Conservation (phyloP, 2,888 invertebrate genomes). For the Pheosia gnoma region DNA sequence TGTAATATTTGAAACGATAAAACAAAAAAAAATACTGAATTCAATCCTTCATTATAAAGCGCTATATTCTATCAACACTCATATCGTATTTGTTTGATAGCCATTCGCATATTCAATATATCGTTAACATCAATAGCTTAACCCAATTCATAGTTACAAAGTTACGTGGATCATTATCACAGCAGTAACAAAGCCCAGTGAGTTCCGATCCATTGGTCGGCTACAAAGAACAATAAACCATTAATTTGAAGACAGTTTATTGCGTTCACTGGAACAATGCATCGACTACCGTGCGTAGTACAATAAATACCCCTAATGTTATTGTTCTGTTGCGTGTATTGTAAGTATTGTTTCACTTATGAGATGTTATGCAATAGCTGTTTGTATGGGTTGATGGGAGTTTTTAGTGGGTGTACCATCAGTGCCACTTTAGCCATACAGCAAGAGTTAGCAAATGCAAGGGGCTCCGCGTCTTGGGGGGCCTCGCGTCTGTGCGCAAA, state of each 20-base stretch:
- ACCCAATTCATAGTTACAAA: slow-evolving; percentile 30
- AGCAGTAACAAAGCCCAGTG: slow-evolving; percentile 53
- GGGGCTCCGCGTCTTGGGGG: no score
- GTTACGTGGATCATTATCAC: slow-evolving; percentile 49
- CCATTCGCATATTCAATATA: slow-evolving; percentile 15
- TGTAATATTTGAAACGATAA: no score
- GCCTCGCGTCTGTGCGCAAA: no score
- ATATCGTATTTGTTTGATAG: neutral
- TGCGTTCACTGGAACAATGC: slow-evolving; percentile 61
- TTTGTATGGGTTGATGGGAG: neutral
- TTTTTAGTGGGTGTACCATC: neutral
- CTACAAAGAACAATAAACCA: slow-evolving; percentile 73
- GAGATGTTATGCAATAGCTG: slow-evolving; percentile 5
- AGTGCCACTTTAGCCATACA: no score
- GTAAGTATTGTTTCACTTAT: slow-evolving; percentile 10
- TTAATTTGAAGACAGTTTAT: slow-evolving; percentile 69
- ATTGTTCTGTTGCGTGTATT: slow-evolving; percentile 33
- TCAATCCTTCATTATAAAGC: no score
- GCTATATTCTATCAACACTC: no score
- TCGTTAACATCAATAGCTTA: slow-evolving; percentile 25
- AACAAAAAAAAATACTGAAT: no score
- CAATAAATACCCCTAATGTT: slow-evolving; percentile 41
- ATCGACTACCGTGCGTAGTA: slow-evolving; percentile 46
- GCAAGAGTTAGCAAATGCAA: no score
- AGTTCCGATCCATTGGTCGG: slow-evolving; percentile 66